Evolutionary conservation across 2,888 invertebrate species (phyloP), one percentile per base, ranked within the genome.

Genomic region (Tricholauxania praeusta): DNA sequence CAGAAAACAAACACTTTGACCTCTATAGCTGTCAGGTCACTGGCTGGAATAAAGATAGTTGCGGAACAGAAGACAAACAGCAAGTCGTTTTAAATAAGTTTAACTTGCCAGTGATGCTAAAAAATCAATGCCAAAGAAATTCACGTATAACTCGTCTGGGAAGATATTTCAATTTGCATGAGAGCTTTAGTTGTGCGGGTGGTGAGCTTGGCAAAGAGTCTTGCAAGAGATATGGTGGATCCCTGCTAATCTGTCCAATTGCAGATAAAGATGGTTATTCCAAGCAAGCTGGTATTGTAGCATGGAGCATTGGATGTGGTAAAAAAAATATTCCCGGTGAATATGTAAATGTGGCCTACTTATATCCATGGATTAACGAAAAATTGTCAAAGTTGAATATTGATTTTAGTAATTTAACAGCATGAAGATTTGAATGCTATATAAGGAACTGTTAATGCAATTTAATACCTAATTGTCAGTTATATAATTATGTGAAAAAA

Each of bases 291-390:
- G 94, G 94, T 2, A 92, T 94, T 49, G 94, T 95, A 0, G 91
- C 94, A 1, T 95, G 95, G 95, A 95, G 95, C 15, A 92, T 95
- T 76, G 93, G 93, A 0, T 95, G 95, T 79, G 94, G 93, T 0
- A 87, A 87, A 14, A 87, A 89, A 66, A 88, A 89, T 55, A 89
- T 90, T 28, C 94, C 94, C 0, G 94, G 93, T 0, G 93, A 94
- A 0, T 95, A 95, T 82, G 93, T 91, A 0, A 92, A 92, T 82
- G 90, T 95, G 1, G 89, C 91, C 0, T 83, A 88, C 52, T 89
- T 92, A 12, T 88, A 92, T 2, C 84, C 87, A 15, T 95, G 95
- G 95, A 92, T 95, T 74, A 91, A 92, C 78, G 89, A 91, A 76
- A 89, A 91, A 72, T 74, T 86, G 5, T 72, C 76, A 6, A 28